A percentile compares a stretch with the other conserved stretches of the same genome.
phyloP scores from a whole-genome alignment of 2,888 invertebrate species.

The Acleris emargana region DNA sequence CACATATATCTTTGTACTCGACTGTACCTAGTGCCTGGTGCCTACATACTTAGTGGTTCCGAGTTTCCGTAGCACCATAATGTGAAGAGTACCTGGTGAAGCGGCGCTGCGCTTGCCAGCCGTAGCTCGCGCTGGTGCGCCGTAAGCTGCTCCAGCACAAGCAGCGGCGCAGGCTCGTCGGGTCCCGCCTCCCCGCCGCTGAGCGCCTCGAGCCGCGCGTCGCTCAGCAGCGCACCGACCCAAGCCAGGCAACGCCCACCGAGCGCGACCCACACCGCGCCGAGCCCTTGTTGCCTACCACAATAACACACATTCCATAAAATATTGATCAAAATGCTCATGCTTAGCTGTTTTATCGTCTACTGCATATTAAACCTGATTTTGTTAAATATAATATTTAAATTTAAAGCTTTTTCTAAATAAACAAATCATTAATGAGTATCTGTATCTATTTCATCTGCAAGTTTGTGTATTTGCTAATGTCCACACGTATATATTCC shows the following conservation, averaged over 20 bases:
- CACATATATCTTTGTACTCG: no score
- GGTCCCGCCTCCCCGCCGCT: slow-evolving; percentile 51
- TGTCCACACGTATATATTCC: no score
- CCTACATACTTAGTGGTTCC: no score
- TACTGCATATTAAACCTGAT: no score
- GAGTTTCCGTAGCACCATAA: not conserved
- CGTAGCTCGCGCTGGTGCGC: slow-evolving; percentile 88
- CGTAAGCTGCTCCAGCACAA: slow-evolving; percentile 86
- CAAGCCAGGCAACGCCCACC: slow-evolving; percentile 93
- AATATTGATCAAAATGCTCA: not conserved
- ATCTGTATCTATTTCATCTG: no score
- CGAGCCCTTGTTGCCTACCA: slow-evolving; percentile 91
- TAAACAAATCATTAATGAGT: no score
- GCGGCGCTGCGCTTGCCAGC: slow-evolving; percentile 87
- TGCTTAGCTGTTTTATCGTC: no score
- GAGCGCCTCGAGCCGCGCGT: slow-evolving; percentile 89
- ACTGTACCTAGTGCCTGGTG: no score
- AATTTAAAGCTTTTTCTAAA: no score
- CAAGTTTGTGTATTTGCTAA: no score
- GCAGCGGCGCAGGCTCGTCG: slow-evolving; percentile 84
- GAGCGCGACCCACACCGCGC: slow-evolving; percentile 94
- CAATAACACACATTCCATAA: not conserved
- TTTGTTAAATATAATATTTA: no score
- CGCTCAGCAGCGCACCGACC: slow-evolving; percentile 88
- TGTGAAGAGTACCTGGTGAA: slow-evolving; percentile 84